Base-by-base conservation (phyloP, 1,140 invertebrate genomes). In the Melipona quadrifasciata region DNA sequence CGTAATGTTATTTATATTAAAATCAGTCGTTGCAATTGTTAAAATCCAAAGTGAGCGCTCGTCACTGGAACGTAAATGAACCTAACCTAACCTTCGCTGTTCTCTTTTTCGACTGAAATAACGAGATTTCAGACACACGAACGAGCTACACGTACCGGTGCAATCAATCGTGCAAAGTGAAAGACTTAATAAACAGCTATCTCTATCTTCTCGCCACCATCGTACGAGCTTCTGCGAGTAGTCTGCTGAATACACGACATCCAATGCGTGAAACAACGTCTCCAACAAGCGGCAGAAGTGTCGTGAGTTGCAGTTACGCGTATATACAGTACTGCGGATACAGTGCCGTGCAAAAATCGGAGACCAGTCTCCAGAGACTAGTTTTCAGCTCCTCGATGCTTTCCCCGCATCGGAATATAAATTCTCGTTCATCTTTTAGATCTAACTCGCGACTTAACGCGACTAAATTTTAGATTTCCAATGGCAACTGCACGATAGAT, bases 181-280 rank as follows among this genome's bases (percentile, higher is more conserved):
- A 58, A 16, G 17, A 47, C 73, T 39, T 21, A 24, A 24, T 55
- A 57, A 55, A 51, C 24, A 57, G 72, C 72, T 55, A 74, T 57
- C 53, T 21, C 19, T 4, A 67, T 67, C 27, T 67, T 67, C 19
- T 27, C 55, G 21, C 39, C 55, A 58, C 6, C 14, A 39, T 73
- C 72, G n/a, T 21, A 27, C 55, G 53, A 24, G 34, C 34, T 47
- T 47, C 75, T 64, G 51, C 16, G 17, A 61, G 34, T 17, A 21
- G n/a, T 31, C 51, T n/a, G 47, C n/a, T 21, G 39, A 51, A 67
- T 78, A 67, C 11, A 55, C 31, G 58, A 58, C 39, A 27, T 31
- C 47, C 27, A 78, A 27, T n/a, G 31, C 47, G 14, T 68, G 64
- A 55, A 81, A 81, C 57, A 74, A 74, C 57, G 55, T 16, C 24